phyloP scores from a whole-genome alignment of 2,888 invertebrate species.

The Cataglyphis livida region DNA sequence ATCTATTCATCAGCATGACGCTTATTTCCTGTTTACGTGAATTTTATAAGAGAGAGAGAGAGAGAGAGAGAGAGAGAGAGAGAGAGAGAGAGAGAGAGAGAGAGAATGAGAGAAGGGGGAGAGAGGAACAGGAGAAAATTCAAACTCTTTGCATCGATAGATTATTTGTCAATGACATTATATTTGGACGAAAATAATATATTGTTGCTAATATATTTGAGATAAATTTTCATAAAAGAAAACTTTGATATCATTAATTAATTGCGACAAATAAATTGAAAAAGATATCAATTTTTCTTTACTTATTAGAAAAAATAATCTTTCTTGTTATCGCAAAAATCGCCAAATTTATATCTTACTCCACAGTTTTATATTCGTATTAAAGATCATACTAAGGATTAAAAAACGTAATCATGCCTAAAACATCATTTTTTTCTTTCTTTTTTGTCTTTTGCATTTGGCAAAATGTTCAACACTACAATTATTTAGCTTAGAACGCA shows the following conservation, averaged over 20 bases:
- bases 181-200: not conserved
- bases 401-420: no score
- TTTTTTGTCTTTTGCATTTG: no score
- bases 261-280: not conserved
- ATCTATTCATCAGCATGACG: constrained; percentile 12
- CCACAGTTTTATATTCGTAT: no score
- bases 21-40: constrained; percentile 36
- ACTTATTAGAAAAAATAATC: not conserved
- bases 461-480: no score
- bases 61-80: not conserved
- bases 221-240: not conserved
- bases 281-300: no score
- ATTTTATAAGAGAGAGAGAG: not conserved
- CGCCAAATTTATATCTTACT: no score
- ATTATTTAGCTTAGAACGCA: not conserved
- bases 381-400: no score
- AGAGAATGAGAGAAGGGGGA: not conserved
- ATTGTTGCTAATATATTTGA: not conserved
- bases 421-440: no score
- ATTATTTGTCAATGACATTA: constrained; percentile 17
- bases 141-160: not conserved
- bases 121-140: not conserved
- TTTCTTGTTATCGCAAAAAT: no score
- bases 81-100: not conserved
- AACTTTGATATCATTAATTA: not conserved